These are phyloP conservation scores for Synodontis membranacea DNA, from an alignment of 2,113 vertebrate genomes.

Conservation along the genomic window DNA sequence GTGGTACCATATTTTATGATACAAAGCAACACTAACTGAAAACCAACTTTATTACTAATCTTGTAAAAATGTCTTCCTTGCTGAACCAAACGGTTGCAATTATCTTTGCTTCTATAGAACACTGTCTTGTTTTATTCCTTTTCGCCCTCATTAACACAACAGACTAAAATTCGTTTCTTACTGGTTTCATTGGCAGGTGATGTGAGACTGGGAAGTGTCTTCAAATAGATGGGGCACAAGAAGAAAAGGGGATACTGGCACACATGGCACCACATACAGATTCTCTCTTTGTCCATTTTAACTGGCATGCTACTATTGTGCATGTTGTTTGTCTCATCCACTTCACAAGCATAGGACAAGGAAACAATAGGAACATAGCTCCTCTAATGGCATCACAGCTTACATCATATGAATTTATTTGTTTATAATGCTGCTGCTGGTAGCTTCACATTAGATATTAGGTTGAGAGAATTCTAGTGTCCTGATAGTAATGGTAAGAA, in stretches of 20 bases:
- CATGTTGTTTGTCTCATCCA: constrained; percentile 18
- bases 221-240: neutral
- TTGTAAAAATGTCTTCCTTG: neutral
- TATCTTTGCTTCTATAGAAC: neutral
- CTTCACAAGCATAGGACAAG: constrained; percentile 28
- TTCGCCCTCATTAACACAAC: neutral
- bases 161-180: neutral
- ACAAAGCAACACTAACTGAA: neutral
- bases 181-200: neutral
- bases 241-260: constrained; percentile 38
- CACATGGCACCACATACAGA: constrained; percentile 63
- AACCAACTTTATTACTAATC: neutral
- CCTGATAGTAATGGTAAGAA: constrained; percentile 56
- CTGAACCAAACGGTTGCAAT: neutral
- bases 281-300: constrained; percentile 60
- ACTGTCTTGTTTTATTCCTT: neutral
- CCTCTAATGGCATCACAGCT: neutral
- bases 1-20: neutral
- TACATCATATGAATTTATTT: neutral
- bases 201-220: neutral
- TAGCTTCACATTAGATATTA: constrained; percentile 3
- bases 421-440: constrained; percentile 24
- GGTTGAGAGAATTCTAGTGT: constrained; percentile 43
- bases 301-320: constrained; percentile 15
- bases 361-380: constrained; percentile 12